Conservation (phyloP, 1,140 invertebrate genomes). For the Zaprionus nigranus region DNA sequence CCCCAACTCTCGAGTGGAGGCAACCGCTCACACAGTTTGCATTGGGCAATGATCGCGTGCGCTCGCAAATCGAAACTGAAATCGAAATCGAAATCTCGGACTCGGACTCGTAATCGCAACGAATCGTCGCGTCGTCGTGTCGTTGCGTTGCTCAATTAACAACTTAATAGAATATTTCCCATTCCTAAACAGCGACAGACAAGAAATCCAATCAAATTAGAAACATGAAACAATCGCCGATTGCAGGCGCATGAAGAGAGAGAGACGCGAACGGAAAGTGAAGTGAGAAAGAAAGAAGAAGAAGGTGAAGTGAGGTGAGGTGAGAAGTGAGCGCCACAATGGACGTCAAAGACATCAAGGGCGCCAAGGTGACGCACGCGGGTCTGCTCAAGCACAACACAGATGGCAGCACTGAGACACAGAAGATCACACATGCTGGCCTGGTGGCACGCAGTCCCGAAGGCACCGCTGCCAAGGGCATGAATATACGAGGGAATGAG, state of each 20-base stretch:
- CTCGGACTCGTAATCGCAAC: constrained; percentile 42
- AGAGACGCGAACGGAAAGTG: constrained; percentile 32
- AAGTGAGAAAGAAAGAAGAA: constrained; percentile 28
- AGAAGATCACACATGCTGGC: constrained; percentile 88
- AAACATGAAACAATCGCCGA: constrained; percentile 53
- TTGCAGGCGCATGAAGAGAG: constrained; percentile 36
- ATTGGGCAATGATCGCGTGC: constrained; percentile 71
- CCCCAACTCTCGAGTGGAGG: constrained; percentile 18
- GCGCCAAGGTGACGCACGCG: constrained; percentile 84
- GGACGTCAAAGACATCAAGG: constrained; percentile 84
- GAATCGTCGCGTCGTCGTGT: constrained; percentile 20
- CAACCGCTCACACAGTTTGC: constrained; percentile 61
- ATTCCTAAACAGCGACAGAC: constrained; percentile 14
- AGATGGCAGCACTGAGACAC: constrained; percentile 83
- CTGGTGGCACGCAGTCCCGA: constrained; percentile 94
- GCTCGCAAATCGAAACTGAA: constrained; percentile 41
- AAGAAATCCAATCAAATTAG: constrained; percentile 6
- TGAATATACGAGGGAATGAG: constrained; percentile 97
- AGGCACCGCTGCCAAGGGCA: constrained; percentile 95
- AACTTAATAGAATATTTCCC: constrained; percentile 29
- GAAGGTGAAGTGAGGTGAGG: constrained; percentile 35
- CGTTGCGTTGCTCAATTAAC: constrained; percentile 40
- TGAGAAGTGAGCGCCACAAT: constrained; percentile 50
- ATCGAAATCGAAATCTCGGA: constrained; percentile 40
- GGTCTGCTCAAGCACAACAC: constrained; percentile 82